Conservation (phyloP, 2,113 vertebrate species). For the Saguinus imperator region DNA sequence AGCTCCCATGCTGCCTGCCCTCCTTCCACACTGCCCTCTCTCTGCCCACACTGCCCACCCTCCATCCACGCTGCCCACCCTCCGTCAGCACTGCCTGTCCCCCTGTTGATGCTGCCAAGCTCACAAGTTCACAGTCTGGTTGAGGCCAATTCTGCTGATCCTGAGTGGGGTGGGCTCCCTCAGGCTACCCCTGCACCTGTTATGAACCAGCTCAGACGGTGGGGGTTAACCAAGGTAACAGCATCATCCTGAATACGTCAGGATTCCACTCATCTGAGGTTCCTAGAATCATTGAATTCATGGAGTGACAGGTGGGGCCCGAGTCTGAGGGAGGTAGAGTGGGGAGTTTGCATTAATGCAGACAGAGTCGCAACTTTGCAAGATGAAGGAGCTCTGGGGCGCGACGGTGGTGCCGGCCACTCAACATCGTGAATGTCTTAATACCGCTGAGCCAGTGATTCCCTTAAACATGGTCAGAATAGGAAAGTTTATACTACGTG, state of each 20-base stretch:
- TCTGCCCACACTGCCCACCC: background rate
- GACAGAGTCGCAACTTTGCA: background rate
- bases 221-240: accelerated
- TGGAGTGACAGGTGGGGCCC: accelerated
- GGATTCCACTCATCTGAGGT: accelerated
- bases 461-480: accelerated
- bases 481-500: accelerated
- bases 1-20: accelerated
- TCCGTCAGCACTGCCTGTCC: background rate
- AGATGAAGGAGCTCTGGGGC: background rate
- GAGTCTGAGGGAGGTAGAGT: background rate
- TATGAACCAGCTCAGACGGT: background rate
- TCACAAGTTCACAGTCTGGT: background rate
- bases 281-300: accelerated
- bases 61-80: background rate
- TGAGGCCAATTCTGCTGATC: background rate
- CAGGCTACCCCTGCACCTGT: accelerated
- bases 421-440: accelerated
- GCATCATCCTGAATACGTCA: accelerated
- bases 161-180: accelerated
- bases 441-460: accelerated
- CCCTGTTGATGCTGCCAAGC: too few species aligned
- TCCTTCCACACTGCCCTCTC: too few species aligned
- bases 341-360: accelerated
- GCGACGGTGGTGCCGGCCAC: accelerated